Conservation (phyloP, 1,140 invertebrate species). For the Leptoteleia sp. region DNA sequence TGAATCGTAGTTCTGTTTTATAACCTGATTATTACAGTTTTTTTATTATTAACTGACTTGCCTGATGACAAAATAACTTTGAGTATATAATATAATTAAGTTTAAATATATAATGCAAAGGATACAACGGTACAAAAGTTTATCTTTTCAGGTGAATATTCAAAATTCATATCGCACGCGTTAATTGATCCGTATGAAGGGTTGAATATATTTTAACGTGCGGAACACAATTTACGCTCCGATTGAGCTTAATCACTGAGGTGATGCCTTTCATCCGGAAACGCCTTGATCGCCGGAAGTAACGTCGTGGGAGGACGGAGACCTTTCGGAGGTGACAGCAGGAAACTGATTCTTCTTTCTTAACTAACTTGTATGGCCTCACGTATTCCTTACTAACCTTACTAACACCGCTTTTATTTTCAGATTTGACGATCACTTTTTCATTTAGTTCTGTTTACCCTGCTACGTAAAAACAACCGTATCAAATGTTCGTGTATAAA, state of each 20-base stretch:
- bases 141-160: slow-evolving; percentile 2
- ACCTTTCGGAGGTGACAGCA: slow-evolving; percentile 29
- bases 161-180: background rate
- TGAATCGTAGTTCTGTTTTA: too few relatives aligned
- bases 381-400: slow-evolving; percentile 34
- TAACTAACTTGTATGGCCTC: slow-evolving; percentile 54
- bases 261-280: slow-evolving; percentile 51
- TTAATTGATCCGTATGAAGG: slow-evolving; percentile 5
- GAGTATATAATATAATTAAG: too few relatives aligned
- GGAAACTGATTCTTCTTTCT: slow-evolving; percentile 42
- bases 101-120: too few relatives aligned
- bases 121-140: background rate
- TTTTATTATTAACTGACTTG: too few relatives aligned
- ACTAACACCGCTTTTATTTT: slow-evolving; percentile 36
- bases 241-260: slow-evolving; percentile 44
- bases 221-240: slow-evolving; percentile 33
- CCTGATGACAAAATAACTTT: too few relatives aligned
- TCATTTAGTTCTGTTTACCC: slow-evolving; percentile 24
- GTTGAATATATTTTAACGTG: slow-evolving; percentile 12
- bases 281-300: slow-evolving; percentile 46
- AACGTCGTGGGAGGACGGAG: slow-evolving; percentile 28
- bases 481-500: slow-evolving; percentile 24
- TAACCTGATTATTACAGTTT: too few relatives aligned
- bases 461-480: slow-evolving; percentile 21
- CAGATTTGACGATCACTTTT: slow-evolving; percentile 27